Evolutionary conservation across 1,140 invertebrate species (phyloP).

Genomic region (Rhynchophorus ferrugineus): DNA sequence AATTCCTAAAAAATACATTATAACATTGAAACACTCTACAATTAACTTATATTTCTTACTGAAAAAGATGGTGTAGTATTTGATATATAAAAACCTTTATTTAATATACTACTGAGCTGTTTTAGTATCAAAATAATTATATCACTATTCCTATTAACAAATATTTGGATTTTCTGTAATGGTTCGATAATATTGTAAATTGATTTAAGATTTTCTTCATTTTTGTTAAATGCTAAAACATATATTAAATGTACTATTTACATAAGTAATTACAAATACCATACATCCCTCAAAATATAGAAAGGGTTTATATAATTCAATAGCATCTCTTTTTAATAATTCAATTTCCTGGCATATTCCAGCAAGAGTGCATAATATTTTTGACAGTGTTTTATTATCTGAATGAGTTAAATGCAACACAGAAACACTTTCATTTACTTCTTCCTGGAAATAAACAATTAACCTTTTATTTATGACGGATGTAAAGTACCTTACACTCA

Average conservation of each 20-base stretch:
- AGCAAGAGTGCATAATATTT: slow-evolving; percentile 73
- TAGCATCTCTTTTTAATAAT: slow-evolving; percentile 59
- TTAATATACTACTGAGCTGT: slow-evolving; percentile 58
- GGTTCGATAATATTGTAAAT: slow-evolving; percentile 42
- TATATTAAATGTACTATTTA: slow-evolving; percentile 43
- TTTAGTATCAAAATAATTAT: slow-evolving; percentile 56
- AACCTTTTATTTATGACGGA: no score
- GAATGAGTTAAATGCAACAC: slow-evolving; percentile 66
- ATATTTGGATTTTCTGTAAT: slow-evolving; percentile 58
- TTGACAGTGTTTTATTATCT: slow-evolving; percentile 75
- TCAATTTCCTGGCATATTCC: slow-evolving; percentile 70
- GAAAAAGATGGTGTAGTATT: slow-evolving; percentile 41
- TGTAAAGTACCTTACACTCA: slow-evolving; percentile 57
- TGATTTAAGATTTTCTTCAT: slow-evolving; percentile 25
- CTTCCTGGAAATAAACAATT: slow-evolving; percentile 13
- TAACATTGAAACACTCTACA: slow-evolving; percentile 1
- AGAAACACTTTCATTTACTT: slow-evolving; percentile 51
- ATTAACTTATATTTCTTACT: slow-evolving; percentile 42
- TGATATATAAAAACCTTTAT: slow-evolving; percentile 42
- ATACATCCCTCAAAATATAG: no score
- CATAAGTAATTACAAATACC: slow-evolving; percentile 60
- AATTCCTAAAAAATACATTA: slow-evolving; percentile 43
- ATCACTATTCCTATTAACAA: slow-evolving; percentile 58
- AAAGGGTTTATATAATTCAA: slow-evolving; percentile 54
- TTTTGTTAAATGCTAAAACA: slow-evolving; percentile 14